Evolutionary conservation across 2,797 vertebrate species (phyloP).

Genomic region (Takifugu rubripes): DNA sequence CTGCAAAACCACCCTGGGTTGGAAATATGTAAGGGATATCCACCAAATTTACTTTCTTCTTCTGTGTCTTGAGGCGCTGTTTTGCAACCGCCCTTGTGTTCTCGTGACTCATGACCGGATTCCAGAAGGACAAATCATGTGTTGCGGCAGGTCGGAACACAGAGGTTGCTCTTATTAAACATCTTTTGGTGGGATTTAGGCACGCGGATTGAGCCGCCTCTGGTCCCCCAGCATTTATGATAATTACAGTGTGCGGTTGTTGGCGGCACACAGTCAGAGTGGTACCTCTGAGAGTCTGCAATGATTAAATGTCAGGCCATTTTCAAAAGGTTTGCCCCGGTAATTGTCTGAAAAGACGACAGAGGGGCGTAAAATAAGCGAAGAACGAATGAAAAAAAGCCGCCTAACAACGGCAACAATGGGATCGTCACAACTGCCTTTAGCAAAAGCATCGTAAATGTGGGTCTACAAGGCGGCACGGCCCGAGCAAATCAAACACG

Average conservation of each 20-base stretch:
- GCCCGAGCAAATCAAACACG: constrained; percentile 6
- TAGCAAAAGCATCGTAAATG: background rate
- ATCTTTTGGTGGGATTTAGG: constrained; percentile 27
- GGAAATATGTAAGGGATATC: constrained; percentile 90
- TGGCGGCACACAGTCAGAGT: constrained; percentile 45
- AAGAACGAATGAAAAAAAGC: constrained; percentile 10
- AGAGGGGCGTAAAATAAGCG: constrained; percentile 39
- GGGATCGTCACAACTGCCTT: constrained; percentile 6
- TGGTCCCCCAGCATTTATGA: constrained; percentile 28
- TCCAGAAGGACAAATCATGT: constrained; percentile 10
- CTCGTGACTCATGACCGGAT: constrained; percentile 5
- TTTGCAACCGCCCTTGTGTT: background rate
- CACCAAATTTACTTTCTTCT: background rate
- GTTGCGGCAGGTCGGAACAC: constrained; percentile 24
- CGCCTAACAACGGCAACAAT: constrained; percentile 40
- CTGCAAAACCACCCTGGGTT: constrained; percentile 98
- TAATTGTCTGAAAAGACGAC: constrained; percentile 51
- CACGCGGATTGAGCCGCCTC: constrained; percentile 20
- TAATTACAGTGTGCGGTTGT: constrained; percentile 56
- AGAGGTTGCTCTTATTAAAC: constrained; percentile 24
- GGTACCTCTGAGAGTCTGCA: constrained; percentile 52
- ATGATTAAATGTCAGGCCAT: constrained; percentile 64
- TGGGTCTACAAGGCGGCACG: constrained; percentile 31
- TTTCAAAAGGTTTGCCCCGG: constrained; percentile 47
- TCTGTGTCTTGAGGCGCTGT: background rate